phyloP scores from a whole-genome alignment of 1,140 invertebrate species.

The Druon quercuslanigerum region DNA sequence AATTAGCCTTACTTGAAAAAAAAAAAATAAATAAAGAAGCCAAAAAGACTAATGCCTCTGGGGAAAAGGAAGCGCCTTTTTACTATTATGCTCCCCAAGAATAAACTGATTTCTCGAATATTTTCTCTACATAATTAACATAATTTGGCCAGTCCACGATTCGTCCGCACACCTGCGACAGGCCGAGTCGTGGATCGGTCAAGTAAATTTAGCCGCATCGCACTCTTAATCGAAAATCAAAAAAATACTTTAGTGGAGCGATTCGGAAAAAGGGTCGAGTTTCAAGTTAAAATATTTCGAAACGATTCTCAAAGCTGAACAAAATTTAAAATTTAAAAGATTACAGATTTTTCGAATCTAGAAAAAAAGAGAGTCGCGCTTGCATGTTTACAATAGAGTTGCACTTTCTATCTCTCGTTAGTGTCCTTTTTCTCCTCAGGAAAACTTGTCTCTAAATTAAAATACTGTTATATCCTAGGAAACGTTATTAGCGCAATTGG shows the following conservation, averaged over 20 bases:
- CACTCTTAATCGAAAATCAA: too few relatives aligned
- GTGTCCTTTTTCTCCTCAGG: constrained; percentile 28
- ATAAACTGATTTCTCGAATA: too few relatives aligned
- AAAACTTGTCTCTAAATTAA: constrained; percentile 28
- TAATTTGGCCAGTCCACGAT: too few relatives aligned
- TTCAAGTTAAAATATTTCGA: too few relatives aligned
- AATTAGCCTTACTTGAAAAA: constrained; percentile 11
- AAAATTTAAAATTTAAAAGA: not conserved
- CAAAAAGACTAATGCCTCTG: not conserved
- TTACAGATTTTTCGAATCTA: too few relatives aligned
- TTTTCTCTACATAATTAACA: too few relatives aligned
- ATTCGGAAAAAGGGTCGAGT: too few relatives aligned
- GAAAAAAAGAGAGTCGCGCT: not conserved
- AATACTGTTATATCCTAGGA: constrained; percentile 22
- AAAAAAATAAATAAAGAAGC: not conserved
- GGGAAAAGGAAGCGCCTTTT: not conserved
- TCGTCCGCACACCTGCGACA: too few relatives aligned
- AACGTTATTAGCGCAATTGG: constrained; percentile 16
- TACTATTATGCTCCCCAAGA: too few relatives aligned
- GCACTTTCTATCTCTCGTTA: constrained; percentile 28
- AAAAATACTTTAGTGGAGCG: too few relatives aligned
- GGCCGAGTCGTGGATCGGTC: too few relatives aligned
- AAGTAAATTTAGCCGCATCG: too few relatives aligned
- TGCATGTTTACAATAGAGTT: constrained; percentile 29
- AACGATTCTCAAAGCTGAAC: not conserved